A percentile compares a stretch with the other conserved stretches of the same genome.
phyloP scores from a whole-genome alignment of 2,888 invertebrate species.

The Limenitis camilla region DNA sequence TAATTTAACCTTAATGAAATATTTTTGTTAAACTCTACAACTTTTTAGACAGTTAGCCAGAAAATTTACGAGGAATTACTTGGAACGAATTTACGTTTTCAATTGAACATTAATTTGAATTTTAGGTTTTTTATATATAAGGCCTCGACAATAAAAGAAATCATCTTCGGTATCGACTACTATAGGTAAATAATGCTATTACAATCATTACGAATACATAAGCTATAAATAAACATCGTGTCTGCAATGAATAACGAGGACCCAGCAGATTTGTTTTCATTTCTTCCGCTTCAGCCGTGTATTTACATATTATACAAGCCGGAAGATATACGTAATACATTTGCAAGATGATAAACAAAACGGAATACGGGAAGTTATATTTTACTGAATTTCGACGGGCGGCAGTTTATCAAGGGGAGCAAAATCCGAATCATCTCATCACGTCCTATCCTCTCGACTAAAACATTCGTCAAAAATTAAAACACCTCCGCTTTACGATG shows the following conservation, averaged over 20 bases:
- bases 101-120: too few species aligned
- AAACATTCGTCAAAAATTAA: slow-evolving; percentile 46
- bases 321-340: slow-evolving; percentile 54
- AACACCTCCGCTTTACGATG: slow-evolving; percentile 15
- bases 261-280: slow-evolving; percentile 40
- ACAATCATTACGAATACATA: slow-evolving; percentile 16
- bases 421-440: slow-evolving; percentile 31
- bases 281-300: slow-evolving; percentile 47
- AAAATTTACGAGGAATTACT: too few species aligned
- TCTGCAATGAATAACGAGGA: slow-evolving; percentile 28
- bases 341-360: slow-evolving; percentile 59
- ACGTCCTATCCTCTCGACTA: slow-evolving; percentile 33
- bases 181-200: slow-evolving; percentile 3
- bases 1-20: too few species aligned
- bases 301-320: slow-evolving; percentile 56
- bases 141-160: too few species aligned
- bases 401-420: slow-evolving; percentile 33
- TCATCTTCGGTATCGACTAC: too few species aligned
- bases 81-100: too few species aligned
- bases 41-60: too few species aligned
- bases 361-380: slow-evolving; percentile 51
- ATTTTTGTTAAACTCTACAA: too few species aligned
- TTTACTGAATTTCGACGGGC: slow-evolving; percentile 38
- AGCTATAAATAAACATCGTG: slow-evolving; percentile 25
- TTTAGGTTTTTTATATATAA: too few species aligned